phyloP scores from a whole-genome alignment of 2,888 invertebrate species.

The Tetragonisca angustula region DNA sequence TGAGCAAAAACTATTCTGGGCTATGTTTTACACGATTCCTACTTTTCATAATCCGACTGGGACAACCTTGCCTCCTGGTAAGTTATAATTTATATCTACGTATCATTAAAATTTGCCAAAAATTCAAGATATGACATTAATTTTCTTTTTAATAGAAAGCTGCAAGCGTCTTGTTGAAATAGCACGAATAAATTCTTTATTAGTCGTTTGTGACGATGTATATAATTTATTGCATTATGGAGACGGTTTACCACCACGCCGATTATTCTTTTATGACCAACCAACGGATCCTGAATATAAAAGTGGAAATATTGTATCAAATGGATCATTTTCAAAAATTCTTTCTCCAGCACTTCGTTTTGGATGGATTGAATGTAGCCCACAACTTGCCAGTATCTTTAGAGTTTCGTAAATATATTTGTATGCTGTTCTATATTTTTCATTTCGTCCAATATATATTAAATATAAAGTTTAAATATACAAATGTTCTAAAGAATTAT shows the following conservation, averaged over 20 bases:
- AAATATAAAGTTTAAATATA: background rate
- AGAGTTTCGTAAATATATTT: constrained; percentile 80
- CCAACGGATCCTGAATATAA: constrained; percentile 80
- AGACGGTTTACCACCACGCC: constrained; percentile 82
- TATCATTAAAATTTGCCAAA: background rate
- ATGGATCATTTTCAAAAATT: constrained; percentile 88
- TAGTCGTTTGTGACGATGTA: constrained; percentile 87
- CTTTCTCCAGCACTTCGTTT: constrained; percentile 87
- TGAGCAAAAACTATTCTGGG: constrained; percentile 85
- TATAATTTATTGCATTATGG: constrained; percentile 87
- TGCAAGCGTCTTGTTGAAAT: constrained; percentile 83
- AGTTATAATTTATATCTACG: constrained; percentile 21
- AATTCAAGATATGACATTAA: background rate
- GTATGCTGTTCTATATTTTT: background rate
- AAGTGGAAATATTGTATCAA: constrained; percentile 87
- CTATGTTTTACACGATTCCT: constrained; percentile 86
- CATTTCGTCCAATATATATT: background rate
- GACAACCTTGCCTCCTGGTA: constrained; percentile 84
- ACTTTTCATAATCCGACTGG: constrained; percentile 87
- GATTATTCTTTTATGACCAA: constrained; percentile 86
- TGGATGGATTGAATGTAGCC: constrained; percentile 88
- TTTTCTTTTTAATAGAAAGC: constrained; percentile 75
- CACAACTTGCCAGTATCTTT: constrained; percentile 82
- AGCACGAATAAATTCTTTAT: constrained; percentile 83
- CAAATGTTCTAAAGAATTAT: background rate